Conservation (phyloP, 1,140 invertebrate species). For the Psix sp. region DNA sequence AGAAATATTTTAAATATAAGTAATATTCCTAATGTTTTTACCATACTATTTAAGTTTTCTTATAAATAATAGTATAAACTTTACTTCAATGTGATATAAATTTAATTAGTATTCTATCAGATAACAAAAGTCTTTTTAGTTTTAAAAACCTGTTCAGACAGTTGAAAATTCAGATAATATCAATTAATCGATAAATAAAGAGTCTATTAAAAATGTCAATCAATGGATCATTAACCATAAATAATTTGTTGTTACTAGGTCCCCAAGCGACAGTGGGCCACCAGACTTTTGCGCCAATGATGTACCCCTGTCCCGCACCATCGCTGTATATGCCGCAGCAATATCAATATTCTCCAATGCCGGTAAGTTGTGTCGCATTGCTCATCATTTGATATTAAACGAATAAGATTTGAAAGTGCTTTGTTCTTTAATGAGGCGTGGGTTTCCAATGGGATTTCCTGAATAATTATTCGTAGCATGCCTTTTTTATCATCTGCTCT, state of each 20-base stretch:
- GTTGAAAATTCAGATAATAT: no score
- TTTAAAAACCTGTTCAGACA: no score
- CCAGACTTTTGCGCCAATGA: constrained; percentile 73
- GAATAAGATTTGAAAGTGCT: constrained; percentile 4
- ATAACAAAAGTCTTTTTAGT: no score
- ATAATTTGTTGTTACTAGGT: constrained; percentile 55
- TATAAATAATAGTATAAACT: no score
- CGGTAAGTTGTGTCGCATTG: constrained; percentile 67
- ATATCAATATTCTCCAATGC: constrained; percentile 75
- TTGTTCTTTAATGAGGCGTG: neutral
- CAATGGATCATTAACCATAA: neutral
- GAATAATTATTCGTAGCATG: no score
- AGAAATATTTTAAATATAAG: no score
- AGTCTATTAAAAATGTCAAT: neutral
- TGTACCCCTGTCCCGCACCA: constrained; percentile 74
- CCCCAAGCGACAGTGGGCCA: constrained; percentile 72
- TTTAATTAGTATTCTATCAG: no score
- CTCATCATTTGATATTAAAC: neutral
- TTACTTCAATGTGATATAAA: no score
- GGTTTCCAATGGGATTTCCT: neutral
- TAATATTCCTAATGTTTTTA: no score
- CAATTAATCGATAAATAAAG: neutral
- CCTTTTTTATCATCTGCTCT: no score
- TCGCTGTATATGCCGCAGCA: constrained; percentile 75
- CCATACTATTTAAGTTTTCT: no score